Evolutionary conservation across 2,113 vertebrate genomes (phyloP).

Genomic region (Anas platyrhynchos): DNA sequence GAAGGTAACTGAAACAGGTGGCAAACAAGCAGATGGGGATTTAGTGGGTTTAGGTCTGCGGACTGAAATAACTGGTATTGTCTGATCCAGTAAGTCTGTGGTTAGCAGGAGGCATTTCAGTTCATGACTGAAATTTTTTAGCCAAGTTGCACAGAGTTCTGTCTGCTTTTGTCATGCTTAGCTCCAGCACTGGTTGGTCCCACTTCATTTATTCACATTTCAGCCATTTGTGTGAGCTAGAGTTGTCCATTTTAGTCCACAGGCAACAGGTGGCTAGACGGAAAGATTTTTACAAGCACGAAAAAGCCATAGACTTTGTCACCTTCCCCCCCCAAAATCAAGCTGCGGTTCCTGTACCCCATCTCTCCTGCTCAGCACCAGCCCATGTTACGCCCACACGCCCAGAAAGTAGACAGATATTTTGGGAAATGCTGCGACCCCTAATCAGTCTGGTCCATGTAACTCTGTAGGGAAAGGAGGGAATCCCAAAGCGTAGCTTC

Average conservation of each 20-base stretch:
- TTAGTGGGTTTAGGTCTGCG: not conserved
- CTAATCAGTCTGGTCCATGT: not conserved
- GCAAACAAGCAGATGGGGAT: not conserved
- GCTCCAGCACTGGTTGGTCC: not conserved
- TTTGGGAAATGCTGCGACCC: not conserved
- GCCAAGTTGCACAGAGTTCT: not conserved
- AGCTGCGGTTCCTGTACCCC: accelerated
- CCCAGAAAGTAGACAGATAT: not conserved
- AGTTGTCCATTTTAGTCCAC: not conserved
- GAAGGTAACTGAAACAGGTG: not conserved
- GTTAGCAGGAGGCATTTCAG: not conserved
- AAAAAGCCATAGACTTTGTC: not conserved
- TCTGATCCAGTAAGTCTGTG: not conserved
- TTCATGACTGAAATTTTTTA: not conserved
- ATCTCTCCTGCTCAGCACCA: not conserved
- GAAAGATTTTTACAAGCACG: not conserved
- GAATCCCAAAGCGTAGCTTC: not conserved
- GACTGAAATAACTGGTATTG: not conserved
- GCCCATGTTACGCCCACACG: no score
- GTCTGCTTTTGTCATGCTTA: not conserved
- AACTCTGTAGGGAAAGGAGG: not conserved
- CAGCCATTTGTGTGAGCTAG: not conserved
- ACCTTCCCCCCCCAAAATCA: not conserved
- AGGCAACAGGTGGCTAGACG: not conserved
- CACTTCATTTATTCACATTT: not conserved